A percentile compares a stretch with the other conserved stretches of the same genome.
phyloP scores from a whole-genome alignment of 1,140 invertebrate species.

The Xylocopa sonorina region DNA sequence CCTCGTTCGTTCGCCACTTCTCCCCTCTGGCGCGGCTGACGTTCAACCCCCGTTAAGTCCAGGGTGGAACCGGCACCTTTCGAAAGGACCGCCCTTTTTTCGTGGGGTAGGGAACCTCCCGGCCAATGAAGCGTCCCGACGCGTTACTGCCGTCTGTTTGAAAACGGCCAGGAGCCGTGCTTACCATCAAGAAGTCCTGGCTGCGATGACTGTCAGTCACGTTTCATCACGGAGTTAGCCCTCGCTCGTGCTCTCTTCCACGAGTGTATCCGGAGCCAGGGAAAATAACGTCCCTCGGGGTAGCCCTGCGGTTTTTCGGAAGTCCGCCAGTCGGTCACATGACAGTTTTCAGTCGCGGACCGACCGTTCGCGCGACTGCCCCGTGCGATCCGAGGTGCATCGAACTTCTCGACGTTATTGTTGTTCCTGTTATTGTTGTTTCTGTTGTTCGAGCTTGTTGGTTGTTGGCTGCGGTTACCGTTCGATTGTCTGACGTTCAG shows the following conservation, averaged over 20 bases:
- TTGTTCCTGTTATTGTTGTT: no score
- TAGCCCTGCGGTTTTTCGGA: neutral
- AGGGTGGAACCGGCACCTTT: slow-evolving; percentile 58
- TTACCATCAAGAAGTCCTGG: slow-evolving; percentile 71
- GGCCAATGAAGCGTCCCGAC: slow-evolving; percentile 63
- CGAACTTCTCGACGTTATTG: no score
- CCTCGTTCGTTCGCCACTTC: slow-evolving; percentile 27
- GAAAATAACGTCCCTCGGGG: slow-evolving; percentile 7
- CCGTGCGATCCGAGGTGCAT: neutral
- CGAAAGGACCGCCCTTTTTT: slow-evolving; percentile 69
- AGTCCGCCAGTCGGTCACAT: neutral
- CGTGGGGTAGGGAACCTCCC: slow-evolving; percentile 67
- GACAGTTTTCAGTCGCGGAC: neutral
- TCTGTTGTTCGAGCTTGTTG: neutral
- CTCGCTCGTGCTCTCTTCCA: no score
- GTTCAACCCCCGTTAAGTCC: slow-evolving; percentile 54
- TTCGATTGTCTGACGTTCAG: neutral
- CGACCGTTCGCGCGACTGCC: neutral
- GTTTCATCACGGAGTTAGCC: slow-evolving; percentile 65
- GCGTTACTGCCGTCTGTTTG: slow-evolving; percentile 38
- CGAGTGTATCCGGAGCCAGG: slow-evolving; percentile 17
- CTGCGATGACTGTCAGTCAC: slow-evolving; percentile 72
- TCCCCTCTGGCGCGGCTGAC: slow-evolving; percentile 15
- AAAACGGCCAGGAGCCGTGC: slow-evolving; percentile 56
- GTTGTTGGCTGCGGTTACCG: no score